Conservation (phyloP, 2,113 vertebrate genomes). For the Dolichallabes microphthalmus region DNA sequence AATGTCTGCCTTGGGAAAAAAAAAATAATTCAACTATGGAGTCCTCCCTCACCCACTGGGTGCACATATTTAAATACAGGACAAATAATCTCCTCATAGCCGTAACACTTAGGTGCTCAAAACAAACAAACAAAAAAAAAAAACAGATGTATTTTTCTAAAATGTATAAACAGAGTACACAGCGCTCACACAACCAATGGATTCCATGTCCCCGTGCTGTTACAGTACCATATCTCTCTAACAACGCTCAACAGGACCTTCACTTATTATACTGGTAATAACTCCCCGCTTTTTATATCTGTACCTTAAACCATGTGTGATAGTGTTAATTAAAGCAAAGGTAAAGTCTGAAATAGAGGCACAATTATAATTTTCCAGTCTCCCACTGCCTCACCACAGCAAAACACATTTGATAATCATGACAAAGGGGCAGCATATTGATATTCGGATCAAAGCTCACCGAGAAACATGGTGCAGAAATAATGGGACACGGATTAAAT, state of each 20-base stretch:
- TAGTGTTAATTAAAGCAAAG: not conserved
- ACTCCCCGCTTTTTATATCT: not conserved
- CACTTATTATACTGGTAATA: not conserved
- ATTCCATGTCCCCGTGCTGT: not conserved
- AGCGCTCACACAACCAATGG: not conserved
- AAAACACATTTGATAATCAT: not conserved
- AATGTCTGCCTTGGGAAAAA: not conserved
- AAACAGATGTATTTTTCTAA: not conserved
- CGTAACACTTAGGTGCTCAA: too few species aligned
- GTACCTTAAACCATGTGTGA: not conserved
- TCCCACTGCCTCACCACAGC: not conserved
- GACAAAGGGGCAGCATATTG: not conserved
- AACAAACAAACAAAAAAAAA: too few species aligned
- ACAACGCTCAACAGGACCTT: not conserved
- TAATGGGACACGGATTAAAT: not conserved
- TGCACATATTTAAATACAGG: not conserved
- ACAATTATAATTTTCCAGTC: not conserved
- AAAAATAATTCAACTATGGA: not conserved
- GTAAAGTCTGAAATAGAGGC: not conserved
- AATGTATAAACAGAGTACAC: not conserved
- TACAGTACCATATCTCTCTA: not conserved
- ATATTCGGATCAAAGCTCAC: not conserved
- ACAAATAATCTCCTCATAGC: not conserved
- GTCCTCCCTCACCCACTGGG: not conserved
- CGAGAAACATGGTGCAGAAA: not conserved